Evolutionary conservation across 2,113 vertebrate species (phyloP).

Genomic region (Octodon degus): DNA sequence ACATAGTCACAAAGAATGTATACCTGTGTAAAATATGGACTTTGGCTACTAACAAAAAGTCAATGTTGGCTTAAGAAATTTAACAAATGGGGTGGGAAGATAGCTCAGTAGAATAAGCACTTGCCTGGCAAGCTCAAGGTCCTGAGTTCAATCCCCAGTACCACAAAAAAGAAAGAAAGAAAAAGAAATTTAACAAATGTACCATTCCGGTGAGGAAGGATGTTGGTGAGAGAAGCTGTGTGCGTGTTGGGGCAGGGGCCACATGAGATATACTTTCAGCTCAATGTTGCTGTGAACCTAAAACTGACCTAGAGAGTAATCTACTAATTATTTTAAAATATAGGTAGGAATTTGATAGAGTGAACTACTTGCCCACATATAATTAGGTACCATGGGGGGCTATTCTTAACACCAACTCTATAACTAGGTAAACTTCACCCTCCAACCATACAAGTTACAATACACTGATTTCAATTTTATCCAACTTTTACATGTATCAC

Average conservation of each 20-base stretch:
- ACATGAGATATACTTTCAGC: neutral
- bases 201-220: constrained; percentile 22
- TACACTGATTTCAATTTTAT: constrained; percentile 22
- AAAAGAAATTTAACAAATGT: neutral
- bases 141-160: no score
- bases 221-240: neutral
- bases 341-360: constrained; percentile 36
- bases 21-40: neutral
- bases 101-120: no score
- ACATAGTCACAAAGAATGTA: neutral
- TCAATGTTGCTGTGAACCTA: constrained; percentile 17
- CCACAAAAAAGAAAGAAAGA: no score
- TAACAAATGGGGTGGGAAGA: neutral
- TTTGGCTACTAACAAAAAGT: neutral
- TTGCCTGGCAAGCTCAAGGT: no score
- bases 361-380: neutral
- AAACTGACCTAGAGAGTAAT: constrained; percentile 21
- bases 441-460: neutral
- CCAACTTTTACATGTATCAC: constrained; percentile 17
- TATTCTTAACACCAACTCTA: neutral
- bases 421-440: neutral
- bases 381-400: neutral
- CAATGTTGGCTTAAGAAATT: neutral
- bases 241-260: neutral
- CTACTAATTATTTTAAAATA: neutral